Evolutionary conservation across 2,797 vertebrate species (phyloP), one percentile per base, ranked within the genome.

Genomic region (Helarctos malayanus): DNA sequence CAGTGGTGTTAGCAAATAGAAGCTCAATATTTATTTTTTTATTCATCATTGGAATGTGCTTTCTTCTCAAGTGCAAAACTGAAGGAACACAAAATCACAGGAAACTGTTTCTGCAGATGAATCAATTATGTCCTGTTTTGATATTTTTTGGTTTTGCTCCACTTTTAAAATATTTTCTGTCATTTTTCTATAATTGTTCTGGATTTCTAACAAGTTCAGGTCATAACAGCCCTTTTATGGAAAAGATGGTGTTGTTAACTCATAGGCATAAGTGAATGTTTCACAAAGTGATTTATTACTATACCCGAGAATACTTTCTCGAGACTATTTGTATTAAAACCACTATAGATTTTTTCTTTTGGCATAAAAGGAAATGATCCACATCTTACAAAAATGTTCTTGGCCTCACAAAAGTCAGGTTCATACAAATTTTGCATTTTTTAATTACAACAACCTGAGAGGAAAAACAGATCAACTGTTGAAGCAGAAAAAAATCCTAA

Each of bases 341-440:
- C 4, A 89, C 0, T 45, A 49, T n/a, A 41, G 7, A 63, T 89
- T 92, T 94, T 52, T 69, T 83, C 78, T 92, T 92, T 57, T 41
- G 57, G 10, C 38, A 87, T 41, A 89, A 59, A 95, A 90, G 27
- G 19, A 96, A 96, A 94, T 73, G 41, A 94, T 59, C 9, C 21
- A 63, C 25, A 54, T 54, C 25, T 68, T 83, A 56, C 11, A 29
- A 75, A 82, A 91, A 27, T 14, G 11, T 15, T 81, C 27, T 83
- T 71, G 21, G 76, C 35, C 21, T 96, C 12, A 88, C 19, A 52
- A 81, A 96, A 84, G 19, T 35, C 7, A 97, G 83, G 56, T 93
- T 96, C 63, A 80, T 47, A 68, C 21, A 45, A n/a, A 91, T 94
- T 97, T 97, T 91, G 76, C 6, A 3, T 95, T 97, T 97, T 82